Conservation (phyloP, 1,140 invertebrate species). For the Drosophila leontia region DNA sequence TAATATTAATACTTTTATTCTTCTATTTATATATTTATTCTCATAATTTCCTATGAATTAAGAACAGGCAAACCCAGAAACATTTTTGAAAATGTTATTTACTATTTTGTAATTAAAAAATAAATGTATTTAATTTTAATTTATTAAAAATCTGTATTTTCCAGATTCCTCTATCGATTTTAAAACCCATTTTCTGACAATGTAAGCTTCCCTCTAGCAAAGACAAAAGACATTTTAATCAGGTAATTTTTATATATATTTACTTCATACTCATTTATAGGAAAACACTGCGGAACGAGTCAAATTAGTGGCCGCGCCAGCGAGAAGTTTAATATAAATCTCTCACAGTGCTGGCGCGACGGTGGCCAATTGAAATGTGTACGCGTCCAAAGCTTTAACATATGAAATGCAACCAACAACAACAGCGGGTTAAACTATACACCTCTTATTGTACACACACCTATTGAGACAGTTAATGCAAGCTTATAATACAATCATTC, state of each 20-base stretch:
- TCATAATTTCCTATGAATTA: no score
- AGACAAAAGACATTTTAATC: conserved; percentile 16
- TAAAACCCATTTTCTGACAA: not conserved
- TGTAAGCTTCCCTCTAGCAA: not conserved
- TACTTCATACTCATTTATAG: conserved; percentile 37
- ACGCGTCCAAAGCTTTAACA: conserved; percentile 58
- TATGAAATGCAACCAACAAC: conserved; percentile 42
- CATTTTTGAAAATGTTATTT: no score
- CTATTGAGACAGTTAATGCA: conserved; percentile 42
- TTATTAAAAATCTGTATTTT: no score
- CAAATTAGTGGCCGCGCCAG: conserved; percentile 46
- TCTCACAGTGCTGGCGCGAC: conserved; percentile 59
- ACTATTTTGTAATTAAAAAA: no score
- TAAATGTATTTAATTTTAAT: no score
- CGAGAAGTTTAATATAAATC: conserved; percentile 84
- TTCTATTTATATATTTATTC: no score
- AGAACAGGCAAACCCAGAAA: no score
- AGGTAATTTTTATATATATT: conserved; percentile 37
- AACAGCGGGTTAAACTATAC: conserved; percentile 35
- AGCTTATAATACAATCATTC: conserved; percentile 69
- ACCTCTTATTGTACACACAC: conserved; percentile 51
- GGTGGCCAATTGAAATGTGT: conserved; percentile 35
- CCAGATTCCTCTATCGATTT: not conserved
- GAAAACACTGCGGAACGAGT: conserved; percentile 55
- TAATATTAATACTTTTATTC: no score